Evolutionary conservation across 2,888 invertebrate genomes (phyloP), one percentile per base, ranked within the genome.

Genomic region (Syritta pipiens): DNA sequence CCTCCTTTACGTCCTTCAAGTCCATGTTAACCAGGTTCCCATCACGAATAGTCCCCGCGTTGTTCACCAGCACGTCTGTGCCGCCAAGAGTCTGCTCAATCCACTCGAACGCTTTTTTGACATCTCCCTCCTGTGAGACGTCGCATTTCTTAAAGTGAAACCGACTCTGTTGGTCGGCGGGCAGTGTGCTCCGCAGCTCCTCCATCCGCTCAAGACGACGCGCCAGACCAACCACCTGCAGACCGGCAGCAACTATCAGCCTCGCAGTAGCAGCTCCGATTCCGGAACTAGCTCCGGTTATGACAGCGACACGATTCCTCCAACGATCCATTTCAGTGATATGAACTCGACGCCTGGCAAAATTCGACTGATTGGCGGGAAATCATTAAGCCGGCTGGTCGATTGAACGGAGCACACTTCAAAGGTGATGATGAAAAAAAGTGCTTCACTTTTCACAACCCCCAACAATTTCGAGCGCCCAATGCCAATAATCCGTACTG

Each of bases 241-340:
- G 82, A 6, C 91, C 91, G 20, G 86, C 84, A 46, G 86, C 83
- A 1, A 88, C 88, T 7, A 91, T 83, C 20, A 86, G 84, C 44
- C 83, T 83, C 1, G 86, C 85, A 24, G 89, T 87, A 1, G 87
- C 88, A 3, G 89, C 89, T 10, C 90, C 92, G 59, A 92, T 91
- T 0, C 92, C 92, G 0, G 89, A 87, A 84, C 91, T 91, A 3
- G 91, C 91, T 5, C 92, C 92, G 0, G 91, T 92, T 59, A 92
- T 91, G 20, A 92, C 88, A 0, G 91, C 92, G 0, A 90, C 89
- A 83, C 90, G 90, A 24, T 90, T 90, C 1, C 81, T 75, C 91
- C 91, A 92, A 22, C 90, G 90, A 10, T 92, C 90, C 89, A 90
- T 89, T 14, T 26, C 19, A 22, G 37, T n/a, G n/a, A n/a, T n/a